Conservation (phyloP, 2,797 vertebrate species). For the Smutsia gigantea region DNA sequence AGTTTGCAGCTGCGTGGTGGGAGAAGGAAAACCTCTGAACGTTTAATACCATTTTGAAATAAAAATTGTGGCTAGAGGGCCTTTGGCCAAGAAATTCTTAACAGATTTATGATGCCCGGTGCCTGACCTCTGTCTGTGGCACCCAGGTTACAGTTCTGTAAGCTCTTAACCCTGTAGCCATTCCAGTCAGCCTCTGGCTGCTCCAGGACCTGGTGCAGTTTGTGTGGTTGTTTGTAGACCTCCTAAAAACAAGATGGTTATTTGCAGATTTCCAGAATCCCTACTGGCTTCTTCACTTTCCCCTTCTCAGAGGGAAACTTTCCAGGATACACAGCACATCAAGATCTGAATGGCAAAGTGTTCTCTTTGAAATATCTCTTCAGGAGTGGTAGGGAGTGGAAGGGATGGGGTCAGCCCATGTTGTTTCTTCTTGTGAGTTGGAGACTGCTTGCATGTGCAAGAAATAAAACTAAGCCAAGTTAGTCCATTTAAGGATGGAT, state of each 20-base stretch:
- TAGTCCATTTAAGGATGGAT: not conserved
- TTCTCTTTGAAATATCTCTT: not conserved
- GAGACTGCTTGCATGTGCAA: not conserved
- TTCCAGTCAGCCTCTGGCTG: not conserved
- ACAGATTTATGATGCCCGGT: not conserved
- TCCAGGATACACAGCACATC: not conserved
- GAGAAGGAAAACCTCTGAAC: not conserved
- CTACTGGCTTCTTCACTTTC: not conserved
- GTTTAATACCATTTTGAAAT: not conserved
- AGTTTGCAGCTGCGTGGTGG: conserved; percentile 25
- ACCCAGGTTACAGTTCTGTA: not conserved
- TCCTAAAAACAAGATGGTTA: not conserved
- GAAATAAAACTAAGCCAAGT: not conserved
- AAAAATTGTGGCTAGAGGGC: not conserved
- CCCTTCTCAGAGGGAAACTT: conserved; percentile 42
- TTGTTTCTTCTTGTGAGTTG: not conserved
- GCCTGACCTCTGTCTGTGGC: not conserved
- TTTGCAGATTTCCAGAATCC: conserved; percentile 64
- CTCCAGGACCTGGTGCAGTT: not conserved
- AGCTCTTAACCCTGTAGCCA: not conserved
- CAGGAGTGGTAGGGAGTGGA: too few species aligned
- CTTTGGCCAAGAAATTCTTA: conserved; percentile 52
- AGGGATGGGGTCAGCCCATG: not conserved
- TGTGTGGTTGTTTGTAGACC: conserved; percentile 20
- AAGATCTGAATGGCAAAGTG: not conserved